Percentiles rank a stretch among this genome's conserved stretches.
Evolutionary conservation across 2,888 invertebrate genomes (phyloP).

Genomic region (Callyntrura guangdongensis): DNA sequence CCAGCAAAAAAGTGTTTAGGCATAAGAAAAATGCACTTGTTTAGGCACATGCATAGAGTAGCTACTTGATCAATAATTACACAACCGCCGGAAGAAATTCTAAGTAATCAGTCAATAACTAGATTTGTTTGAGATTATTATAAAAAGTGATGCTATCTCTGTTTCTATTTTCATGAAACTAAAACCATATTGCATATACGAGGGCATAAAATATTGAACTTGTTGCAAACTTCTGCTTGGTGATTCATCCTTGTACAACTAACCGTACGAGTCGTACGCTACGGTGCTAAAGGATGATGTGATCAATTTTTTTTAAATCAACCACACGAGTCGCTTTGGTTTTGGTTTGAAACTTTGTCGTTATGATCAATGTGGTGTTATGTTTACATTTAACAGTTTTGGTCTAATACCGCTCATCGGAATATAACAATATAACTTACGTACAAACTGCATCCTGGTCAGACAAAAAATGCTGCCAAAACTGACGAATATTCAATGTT

Average conservation of each 20-base stretch:
- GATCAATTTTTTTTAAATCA: neutral
- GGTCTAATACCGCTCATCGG: neutral
- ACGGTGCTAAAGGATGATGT: neutral
- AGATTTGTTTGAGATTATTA: no score
- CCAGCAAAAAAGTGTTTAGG: no score
- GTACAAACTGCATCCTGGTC: neutral
- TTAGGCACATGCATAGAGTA: neutral
- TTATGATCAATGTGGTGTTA: conserved; percentile 54
- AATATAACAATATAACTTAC: neutral
- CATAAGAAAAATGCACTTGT: no score
- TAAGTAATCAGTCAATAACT: no score
- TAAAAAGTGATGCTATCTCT: neutral
- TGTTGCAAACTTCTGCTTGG: neutral
- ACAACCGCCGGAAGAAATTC: no score
- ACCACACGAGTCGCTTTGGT: conserved; percentile 37
- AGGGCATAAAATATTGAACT: neutral
- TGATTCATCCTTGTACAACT: conserved; percentile 10
- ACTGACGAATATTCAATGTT: neutral
- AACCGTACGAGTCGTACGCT: no score
- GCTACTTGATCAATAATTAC: no score
- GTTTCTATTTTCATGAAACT: no score
- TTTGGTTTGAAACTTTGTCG: conserved; percentile 33
- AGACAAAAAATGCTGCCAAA: neutral
- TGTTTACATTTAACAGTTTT: conserved; percentile 19
- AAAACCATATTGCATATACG: neutral